Percentiles rank a stretch among this genome's conserved stretches.
phyloP scores from a whole-genome alignment of 2,888 invertebrate genomes.

The Dryomyza anilis region DNA sequence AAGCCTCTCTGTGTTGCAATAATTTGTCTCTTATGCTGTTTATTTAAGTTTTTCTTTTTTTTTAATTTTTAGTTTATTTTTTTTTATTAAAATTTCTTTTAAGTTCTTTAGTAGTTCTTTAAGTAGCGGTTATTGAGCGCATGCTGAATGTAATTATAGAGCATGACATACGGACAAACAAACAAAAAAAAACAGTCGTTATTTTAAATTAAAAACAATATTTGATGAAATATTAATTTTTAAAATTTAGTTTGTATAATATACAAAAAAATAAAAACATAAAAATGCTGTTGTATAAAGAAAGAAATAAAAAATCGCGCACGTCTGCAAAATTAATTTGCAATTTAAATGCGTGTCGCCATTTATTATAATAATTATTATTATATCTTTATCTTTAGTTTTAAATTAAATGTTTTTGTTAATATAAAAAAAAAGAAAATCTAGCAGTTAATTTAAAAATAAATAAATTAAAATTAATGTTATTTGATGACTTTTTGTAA shows the following conservation, averaged over 20 bases:
- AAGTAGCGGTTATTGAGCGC: no score
- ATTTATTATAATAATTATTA: not conserved
- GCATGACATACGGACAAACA: no score
- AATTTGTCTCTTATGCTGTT: not conserved
- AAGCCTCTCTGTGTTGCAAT: not conserved
- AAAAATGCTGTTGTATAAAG: not conserved
- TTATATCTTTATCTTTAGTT: not conserved
- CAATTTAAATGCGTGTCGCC: not conserved
- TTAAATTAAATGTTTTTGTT: not conserved
- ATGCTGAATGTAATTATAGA: slow-evolving; percentile 13
- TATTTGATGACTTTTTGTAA: not conserved
- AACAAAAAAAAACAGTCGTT: slow-evolving; percentile 3
- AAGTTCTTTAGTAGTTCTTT: no score
- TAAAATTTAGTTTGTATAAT: slow-evolving; percentile 15
- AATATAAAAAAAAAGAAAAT: no score
- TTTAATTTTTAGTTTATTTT: slow-evolving; percentile 13
- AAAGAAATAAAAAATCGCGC: no score
- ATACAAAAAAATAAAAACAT: slow-evolving; percentile 14
- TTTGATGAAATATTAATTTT: slow-evolving; percentile 18
- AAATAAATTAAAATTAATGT: not conserved
- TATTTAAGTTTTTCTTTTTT: slow-evolving; percentile 6
- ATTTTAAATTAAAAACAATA: slow-evolving; percentile 16
- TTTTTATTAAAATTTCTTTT: no score
- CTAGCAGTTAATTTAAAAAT: not conserved
- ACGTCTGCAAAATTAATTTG: no score